A percentile compares a stretch with the other conserved stretches of the same genome.
Conservation (phyloP, 1,140 invertebrate species). For the Trissolcus basalis region DNA sequence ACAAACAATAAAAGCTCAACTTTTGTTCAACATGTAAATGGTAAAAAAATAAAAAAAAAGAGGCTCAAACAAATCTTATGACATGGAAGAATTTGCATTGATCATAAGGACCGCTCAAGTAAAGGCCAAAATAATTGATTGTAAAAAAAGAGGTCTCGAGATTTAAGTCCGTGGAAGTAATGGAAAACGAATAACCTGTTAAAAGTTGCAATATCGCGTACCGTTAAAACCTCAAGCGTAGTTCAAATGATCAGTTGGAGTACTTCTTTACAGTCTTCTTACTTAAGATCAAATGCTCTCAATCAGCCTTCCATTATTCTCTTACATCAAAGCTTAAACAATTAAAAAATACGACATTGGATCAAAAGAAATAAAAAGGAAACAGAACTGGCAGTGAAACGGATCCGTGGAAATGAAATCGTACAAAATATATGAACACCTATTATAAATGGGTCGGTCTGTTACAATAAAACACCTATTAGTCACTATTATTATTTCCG, state of each 20-base stretch:
- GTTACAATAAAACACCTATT: too few relatives aligned
- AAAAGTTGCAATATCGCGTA: slow-evolving; percentile 16
- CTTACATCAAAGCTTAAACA: slow-evolving; percentile 1
- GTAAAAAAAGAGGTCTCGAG: background rate
- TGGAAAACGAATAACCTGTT: slow-evolving; percentile 38
- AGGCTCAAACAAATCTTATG: too few relatives aligned
- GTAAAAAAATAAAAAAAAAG: too few relatives aligned
- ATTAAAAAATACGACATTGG: slow-evolving; percentile 9
- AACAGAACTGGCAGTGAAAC: slow-evolving; percentile 18
- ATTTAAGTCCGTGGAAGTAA: slow-evolving; percentile 10
- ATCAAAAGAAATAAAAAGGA: background rate
- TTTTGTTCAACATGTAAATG: too few relatives aligned
- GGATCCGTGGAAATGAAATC: background rate
- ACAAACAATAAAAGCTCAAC: too few relatives aligned
- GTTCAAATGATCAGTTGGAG: slow-evolving; percentile 8
- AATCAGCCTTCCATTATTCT: slow-evolving; percentile 37
- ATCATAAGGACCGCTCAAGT: too few relatives aligned
- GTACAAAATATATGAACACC: too few relatives aligned
- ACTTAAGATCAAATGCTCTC: slow-evolving; percentile 39
- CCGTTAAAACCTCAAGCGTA: slow-evolving; percentile 22
- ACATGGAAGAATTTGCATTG: too few relatives aligned
- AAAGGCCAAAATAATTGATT: too few relatives aligned
- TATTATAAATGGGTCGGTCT: too few relatives aligned
- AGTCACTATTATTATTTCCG: too few relatives aligned
- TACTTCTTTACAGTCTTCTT: slow-evolving; percentile 30